phyloP scores from a whole-genome alignment of 2,113 vertebrate species.

The Ellobius talpinus region DNA sequence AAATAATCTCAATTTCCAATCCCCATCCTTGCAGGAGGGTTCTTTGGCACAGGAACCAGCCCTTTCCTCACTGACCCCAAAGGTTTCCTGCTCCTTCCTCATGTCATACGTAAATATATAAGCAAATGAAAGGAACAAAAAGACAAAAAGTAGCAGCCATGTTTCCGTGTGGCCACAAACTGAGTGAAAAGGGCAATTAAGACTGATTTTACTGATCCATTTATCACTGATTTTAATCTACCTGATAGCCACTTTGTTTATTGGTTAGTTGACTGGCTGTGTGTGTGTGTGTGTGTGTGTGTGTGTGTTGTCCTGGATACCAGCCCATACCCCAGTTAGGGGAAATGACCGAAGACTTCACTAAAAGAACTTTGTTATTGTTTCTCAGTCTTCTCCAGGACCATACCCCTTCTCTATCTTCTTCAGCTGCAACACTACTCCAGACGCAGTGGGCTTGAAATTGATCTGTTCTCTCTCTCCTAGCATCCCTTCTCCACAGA shows the following conservation, averaged over 20 bases:
- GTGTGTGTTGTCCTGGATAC: neutral
- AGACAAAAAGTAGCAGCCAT: neutral
- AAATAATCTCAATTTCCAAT: neutral
- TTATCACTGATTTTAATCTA: conserved; percentile 21
- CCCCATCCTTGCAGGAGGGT: neutral
- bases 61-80: neutral
- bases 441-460: neutral
- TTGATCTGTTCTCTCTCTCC: neutral
- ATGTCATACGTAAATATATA: neutral
- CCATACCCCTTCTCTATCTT: neutral
- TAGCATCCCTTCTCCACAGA: neutral
- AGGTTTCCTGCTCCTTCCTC: neutral
- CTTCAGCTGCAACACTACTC: neutral
- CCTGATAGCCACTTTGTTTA: neutral
- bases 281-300: neutral
- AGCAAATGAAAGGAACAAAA: neutral
- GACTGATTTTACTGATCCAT: neutral
- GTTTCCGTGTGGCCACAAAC: neutral
- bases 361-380: neutral
- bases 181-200: neutral
- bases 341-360: neutral
- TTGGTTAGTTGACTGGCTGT: neutral
- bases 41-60: neutral
- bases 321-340: accelerated
- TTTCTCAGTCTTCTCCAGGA: neutral